phyloP scores from a whole-genome alignment of 2,113 vertebrate species.

The Craseonycteris thonglongyai region DNA sequence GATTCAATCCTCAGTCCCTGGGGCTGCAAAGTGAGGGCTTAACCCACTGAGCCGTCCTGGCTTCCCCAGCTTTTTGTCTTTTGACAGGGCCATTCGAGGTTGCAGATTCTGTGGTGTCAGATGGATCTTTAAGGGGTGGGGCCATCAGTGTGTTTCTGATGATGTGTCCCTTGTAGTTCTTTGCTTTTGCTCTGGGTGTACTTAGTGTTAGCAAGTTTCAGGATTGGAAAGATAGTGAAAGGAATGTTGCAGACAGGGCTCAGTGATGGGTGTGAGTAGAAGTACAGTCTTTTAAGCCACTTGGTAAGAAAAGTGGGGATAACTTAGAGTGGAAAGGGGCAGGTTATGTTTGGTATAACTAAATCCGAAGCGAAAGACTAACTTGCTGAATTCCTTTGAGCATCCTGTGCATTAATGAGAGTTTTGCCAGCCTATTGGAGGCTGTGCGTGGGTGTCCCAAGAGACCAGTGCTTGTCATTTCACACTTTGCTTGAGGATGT shows the following conservation, averaged over 20 bases:
- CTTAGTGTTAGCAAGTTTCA: neutral
- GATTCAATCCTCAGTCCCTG: too few species aligned
- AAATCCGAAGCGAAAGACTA: neutral
- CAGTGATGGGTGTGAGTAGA: neutral
- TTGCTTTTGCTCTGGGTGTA: neutral
- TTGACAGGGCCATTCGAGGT: neutral
- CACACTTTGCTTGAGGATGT: neutral
- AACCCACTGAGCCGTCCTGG: too few species aligned
- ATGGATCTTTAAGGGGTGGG: neutral
- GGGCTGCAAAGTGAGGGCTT: too few species aligned
- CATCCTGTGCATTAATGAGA: accelerated
- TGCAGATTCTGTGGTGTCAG: neutral
- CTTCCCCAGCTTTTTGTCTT: too few species aligned
- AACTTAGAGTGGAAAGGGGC: neutral
- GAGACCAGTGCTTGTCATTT: neutral
- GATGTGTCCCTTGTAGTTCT: neutral
- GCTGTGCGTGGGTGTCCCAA: neutral
- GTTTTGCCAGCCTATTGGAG: neutral
- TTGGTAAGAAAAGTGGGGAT: conserved; percentile 17
- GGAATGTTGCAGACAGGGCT: neutral
- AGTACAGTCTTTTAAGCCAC: neutral
- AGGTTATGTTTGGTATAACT: neutral
- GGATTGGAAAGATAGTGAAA: neutral
- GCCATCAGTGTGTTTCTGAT: neutral
- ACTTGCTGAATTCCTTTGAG: neutral